These are phyloP conservation scores for Naso thynnoides DNA, from an alignment of 2,797 vertebrate genomes.

Conservation along the genomic window DNA sequence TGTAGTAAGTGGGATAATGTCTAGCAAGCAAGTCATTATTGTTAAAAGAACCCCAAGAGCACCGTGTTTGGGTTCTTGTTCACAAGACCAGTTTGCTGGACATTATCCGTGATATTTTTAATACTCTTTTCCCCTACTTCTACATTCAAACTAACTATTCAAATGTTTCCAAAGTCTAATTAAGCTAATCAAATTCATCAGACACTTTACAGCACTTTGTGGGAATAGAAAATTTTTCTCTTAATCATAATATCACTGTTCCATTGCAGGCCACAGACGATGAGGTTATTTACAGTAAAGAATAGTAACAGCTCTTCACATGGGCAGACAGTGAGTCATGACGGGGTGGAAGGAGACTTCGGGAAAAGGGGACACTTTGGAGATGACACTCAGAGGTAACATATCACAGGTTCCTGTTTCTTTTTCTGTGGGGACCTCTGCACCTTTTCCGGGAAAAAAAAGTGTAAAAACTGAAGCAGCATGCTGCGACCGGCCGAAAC, in stretches of 20 bases:
- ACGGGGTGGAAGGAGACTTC: conserved; percentile 29
- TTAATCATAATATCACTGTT: conserved; percentile 20
- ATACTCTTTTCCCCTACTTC: neutral
- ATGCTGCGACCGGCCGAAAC: conserved; percentile 39
- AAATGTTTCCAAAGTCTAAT: conserved; percentile 16
- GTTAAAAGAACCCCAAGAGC: too few species aligned
- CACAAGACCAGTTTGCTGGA: too few species aligned
- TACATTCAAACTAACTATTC: neutral
- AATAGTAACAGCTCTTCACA: conserved; percentile 27
- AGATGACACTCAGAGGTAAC: conserved; percentile 47
- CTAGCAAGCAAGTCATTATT: too few species aligned
- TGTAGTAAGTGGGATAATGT: too few species aligned
- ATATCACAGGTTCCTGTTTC: conserved; percentile 34
- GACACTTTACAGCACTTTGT: neutral
- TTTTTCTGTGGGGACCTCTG: conserved; percentile 22
- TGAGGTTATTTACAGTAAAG: conserved; percentile 15
- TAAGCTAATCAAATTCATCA: conserved; percentile 2
- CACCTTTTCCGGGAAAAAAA: conserved; percentile 34
- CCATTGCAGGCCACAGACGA: conserved; percentile 9
- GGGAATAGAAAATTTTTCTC: conserved; percentile 10
- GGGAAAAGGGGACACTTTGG: conserved; percentile 32
- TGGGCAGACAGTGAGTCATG: conserved; percentile 51
- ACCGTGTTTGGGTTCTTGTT: too few species aligned
- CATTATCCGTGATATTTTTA: too few species aligned
- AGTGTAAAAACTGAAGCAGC: conserved; percentile 51